These are phyloP conservation scores for Hystrix brachyura DNA, from an alignment of 2,113 vertebrate genomes.

Conservation along the genomic window DNA sequence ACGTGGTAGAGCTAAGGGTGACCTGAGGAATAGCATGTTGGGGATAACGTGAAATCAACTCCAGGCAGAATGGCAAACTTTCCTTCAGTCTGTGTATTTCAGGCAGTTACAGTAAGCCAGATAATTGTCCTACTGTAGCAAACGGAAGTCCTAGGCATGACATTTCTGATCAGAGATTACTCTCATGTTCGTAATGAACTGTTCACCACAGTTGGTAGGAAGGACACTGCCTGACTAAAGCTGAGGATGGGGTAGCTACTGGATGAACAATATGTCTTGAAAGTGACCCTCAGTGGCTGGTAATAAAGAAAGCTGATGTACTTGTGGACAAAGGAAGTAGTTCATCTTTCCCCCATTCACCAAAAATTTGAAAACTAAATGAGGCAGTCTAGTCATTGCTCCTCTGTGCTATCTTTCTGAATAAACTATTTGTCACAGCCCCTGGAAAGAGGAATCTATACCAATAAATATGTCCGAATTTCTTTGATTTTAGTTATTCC, in stretches of 20 bases:
- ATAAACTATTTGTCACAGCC: neutral
- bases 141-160: neutral
- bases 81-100: neutral
- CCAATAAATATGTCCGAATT: neutral
- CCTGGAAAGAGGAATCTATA: neutral
- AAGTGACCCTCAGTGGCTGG: neutral
- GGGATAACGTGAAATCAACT: neutral
- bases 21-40: neutral
- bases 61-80: neutral
- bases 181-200: neutral
- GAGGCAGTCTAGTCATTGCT: neutral
- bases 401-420: neutral
- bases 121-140: neutral
- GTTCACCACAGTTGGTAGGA: fast-evolving
- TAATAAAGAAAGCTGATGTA: neutral
- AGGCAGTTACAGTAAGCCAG: neutral
- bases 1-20: neutral
- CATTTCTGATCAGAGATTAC: neutral
- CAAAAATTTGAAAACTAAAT: neutral
- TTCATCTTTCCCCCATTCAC: neutral
- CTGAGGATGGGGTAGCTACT: neutral
- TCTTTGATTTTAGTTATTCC: neutral
- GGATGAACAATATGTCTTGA: neutral
- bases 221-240: neutral
- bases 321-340: neutral